Evolutionary conservation across 1,140 invertebrate genomes (phyloP).

Genomic region (Pseudomyrmex flavicornis): DNA sequence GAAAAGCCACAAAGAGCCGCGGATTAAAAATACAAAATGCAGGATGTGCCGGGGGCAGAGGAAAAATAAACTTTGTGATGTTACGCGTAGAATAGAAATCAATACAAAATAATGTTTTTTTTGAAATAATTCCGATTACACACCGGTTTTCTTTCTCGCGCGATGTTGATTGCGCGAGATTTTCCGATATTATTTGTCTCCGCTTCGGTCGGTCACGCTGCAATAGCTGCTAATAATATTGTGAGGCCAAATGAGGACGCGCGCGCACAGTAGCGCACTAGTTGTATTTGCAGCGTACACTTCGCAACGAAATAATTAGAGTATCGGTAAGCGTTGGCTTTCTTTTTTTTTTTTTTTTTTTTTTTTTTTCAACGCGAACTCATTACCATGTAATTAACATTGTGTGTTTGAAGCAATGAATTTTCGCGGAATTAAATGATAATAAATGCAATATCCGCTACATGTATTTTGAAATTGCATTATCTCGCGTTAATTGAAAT

Average conservation of each 20-base stretch:
- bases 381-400: constrained; percentile 61
- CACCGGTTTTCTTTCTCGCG: not conserved
- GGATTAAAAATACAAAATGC: not conserved
- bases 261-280: not conserved
- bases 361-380: not conserved
- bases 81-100: not conserved
- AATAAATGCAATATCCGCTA: not conserved
- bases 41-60: no score
- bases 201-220: not conserved
- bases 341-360: not conserved
- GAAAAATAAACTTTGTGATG: not conserved
- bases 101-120: not conserved
- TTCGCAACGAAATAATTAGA: constrained; percentile 30
- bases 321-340: not conserved
- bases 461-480: constrained; percentile 13
- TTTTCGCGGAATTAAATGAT: constrained; percentile 41
- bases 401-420: constrained; percentile 23
- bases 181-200: constrained; percentile 26
- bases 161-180: not conserved
- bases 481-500: constrained; percentile 32
- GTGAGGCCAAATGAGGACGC: constrained; percentile 11
- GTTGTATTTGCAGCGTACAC: constrained; percentile 5
- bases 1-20: not conserved
- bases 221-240: constrained; percentile 40
- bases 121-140: not conserved